Conservation (phyloP, 2,888 invertebrate genomes). For the Theretra japonica region DNA sequence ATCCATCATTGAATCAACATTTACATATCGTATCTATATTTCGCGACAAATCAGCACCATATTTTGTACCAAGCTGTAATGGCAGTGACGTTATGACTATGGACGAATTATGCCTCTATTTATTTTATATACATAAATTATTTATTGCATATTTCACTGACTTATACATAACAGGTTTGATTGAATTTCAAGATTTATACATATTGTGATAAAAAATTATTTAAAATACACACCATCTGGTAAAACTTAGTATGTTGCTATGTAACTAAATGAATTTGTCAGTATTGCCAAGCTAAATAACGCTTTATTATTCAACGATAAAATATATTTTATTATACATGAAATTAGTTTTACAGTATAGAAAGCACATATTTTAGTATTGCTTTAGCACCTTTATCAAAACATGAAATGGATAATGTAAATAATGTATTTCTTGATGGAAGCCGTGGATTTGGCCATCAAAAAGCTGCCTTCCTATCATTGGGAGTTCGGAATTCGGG, state of each 20-base stretch:
- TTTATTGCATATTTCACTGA: conserved; percentile 20
- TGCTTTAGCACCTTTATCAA: conserved; percentile 34
- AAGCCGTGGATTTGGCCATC: neutral
- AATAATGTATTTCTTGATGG: conserved; percentile 4
- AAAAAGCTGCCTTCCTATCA: conserved; percentile 14
- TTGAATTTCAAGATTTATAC: neutral
- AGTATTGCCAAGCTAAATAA: conserved; percentile 13
- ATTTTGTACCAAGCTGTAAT: conserved; percentile 34
- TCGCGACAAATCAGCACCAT: conserved; percentile 33
- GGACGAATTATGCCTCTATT: conserved; percentile 27
- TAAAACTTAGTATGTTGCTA: conserved; percentile 10
- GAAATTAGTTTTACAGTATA: conserved; percentile 11
- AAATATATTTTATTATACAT: conserved; percentile 10
- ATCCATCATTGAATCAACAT: conserved; percentile 16
- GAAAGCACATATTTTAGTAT: conserved; percentile 23
- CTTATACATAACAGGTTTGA: neutral
- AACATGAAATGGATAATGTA: conserved; percentile 21
- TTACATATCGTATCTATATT: conserved; percentile 8
- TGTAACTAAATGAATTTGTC: neutral
- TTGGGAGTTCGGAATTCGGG: neutral
- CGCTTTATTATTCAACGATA: neutral
- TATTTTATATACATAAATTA: conserved; percentile 5
- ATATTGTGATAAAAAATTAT: neutral
- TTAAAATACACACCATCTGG: conserved; percentile 11
- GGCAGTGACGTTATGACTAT: conserved; percentile 30